A percentile compares a stretch with the other conserved stretches of the same genome.
Evolutionary conservation across 2,888 invertebrate genomes (phyloP).

Genomic region (Volucella zonaria): DNA sequence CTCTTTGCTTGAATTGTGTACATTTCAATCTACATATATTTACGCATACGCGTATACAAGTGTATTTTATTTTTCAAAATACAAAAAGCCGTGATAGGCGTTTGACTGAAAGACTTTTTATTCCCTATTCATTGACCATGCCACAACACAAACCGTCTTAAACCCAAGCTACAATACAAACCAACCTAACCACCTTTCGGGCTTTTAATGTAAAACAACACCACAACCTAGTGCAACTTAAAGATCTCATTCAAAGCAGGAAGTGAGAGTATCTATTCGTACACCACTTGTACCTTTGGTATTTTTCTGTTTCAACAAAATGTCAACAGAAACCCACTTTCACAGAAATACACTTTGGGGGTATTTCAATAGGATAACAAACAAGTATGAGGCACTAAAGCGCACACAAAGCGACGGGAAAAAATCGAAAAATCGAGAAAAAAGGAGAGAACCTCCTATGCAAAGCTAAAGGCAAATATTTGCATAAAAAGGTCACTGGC

Average conservation of each 20-base stretch:
- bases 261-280: conserved; percentile 24
- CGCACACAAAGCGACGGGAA: conserved; percentile 21
- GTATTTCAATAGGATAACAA: conserved; percentile 50
- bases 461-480: conserved; percentile 77
- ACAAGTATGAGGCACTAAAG: conserved; percentile 47
- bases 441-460: conserved; percentile 14
- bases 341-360: conserved; percentile 35
- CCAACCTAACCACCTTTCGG: not conserved
- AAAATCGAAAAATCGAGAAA: conserved; percentile 7
- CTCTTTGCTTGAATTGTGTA: too few relatives aligned
- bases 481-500: conserved; percentile 82
- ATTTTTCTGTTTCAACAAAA: conserved; percentile 19
- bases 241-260: conserved; percentile 45
- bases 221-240: conserved; percentile 15
- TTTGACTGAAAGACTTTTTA: not conserved
- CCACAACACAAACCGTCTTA: too few relatives aligned
- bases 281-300: not conserved
- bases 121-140: not conserved
- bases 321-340: conserved; percentile 41
- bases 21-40: too few relatives aligned
- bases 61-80: too few relatives aligned
- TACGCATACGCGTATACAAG: too few relatives aligned
- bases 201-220: conserved; percentile 14
- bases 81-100: too few relatives aligned
- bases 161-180: too few relatives aligned